These are phyloP conservation scores for Temnothorax curvispinosus DNA, from an alignment of 1,140 invertebrate genomes.

Conservation along the genomic window DNA sequence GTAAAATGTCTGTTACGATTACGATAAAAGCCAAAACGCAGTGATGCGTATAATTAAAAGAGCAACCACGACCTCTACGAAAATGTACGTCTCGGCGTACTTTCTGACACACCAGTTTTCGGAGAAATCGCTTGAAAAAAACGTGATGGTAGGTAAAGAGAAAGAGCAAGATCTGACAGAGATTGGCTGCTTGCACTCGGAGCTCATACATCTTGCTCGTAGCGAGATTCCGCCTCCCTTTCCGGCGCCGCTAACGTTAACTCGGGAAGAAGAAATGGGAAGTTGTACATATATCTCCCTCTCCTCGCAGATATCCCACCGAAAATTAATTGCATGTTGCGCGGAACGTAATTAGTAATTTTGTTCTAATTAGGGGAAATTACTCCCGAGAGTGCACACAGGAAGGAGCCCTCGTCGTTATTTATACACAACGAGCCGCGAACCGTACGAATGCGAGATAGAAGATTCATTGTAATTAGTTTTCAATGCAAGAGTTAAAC, in stretches of 20 bases:
- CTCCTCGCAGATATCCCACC: conserved; percentile 13
- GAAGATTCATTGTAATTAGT: conserved; percentile 46
- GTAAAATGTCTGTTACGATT: conserved; percentile 18
- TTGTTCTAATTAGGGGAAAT: conserved; percentile 70
- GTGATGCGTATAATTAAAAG: conserved; percentile 50
- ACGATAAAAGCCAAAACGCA: conserved; percentile 17
- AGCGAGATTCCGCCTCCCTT: conserved; percentile 51
- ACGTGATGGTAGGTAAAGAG: conserved; percentile 41
- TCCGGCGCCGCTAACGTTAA: conserved; percentile 39
- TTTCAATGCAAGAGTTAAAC: conserved; percentile 8
- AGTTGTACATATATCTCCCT: conserved; percentile 54
- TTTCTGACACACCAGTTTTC: conserved; percentile 22
- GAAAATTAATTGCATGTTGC: conserved; percentile 67
- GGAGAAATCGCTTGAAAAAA: conserved; percentile 58
- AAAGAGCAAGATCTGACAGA: conserved; percentile 43
- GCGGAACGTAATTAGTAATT: conserved; percentile 70
- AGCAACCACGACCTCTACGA: conserved; percentile 14
- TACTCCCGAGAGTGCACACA: conserved; percentile 29
- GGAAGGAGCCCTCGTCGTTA: conserved; percentile 37
- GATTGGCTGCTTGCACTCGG: conserved; percentile 51
- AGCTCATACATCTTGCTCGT: conserved; percentile 57
- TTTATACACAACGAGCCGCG: conserved; percentile 12
- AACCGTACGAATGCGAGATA: conserved; percentile 21
- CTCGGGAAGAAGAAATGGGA: conserved; percentile 50
- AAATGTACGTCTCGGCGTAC: conserved; percentile 11